A percentile compares a stretch with the other conserved stretches of the same genome.
Evolutionary conservation across 2,888 invertebrate species (phyloP).

Genomic region (Trissolcus brochymenae): DNA sequence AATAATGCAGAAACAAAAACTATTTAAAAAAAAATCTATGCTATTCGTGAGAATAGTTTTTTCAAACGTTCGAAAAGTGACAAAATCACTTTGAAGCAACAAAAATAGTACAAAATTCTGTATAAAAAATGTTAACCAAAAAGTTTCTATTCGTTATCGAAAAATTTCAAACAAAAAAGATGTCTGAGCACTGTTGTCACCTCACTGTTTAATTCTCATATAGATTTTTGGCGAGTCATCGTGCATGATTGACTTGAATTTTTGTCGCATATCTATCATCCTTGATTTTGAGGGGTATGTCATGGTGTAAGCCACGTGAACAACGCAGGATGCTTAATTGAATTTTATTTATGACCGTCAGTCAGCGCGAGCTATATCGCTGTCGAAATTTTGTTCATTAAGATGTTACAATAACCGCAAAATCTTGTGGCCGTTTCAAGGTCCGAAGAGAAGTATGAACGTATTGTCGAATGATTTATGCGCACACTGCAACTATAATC

Average conservation of each 20-base stretch:
- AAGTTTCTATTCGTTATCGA: too few species aligned
- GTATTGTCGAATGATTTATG: slow-evolving; percentile 25
- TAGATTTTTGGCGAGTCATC: slow-evolving; percentile 44
- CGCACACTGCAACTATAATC: slow-evolving; percentile 15
- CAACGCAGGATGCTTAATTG: slow-evolving; percentile 9
- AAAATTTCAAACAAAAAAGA: too few species aligned
- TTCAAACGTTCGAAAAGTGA: too few species aligned
- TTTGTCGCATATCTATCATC: slow-evolving; percentile 50
- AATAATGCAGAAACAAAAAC: too few species aligned
- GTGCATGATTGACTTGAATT: slow-evolving; percentile 55
- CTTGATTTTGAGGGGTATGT: slow-evolving; percentile 42
- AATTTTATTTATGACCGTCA: slow-evolving; percentile 29
- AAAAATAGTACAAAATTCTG: too few species aligned
- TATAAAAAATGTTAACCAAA: too few species aligned
- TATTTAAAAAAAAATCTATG: too few species aligned
- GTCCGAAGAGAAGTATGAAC: neutral
- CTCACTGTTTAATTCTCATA: neutral
- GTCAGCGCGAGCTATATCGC: neutral
- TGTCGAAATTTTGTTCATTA: neutral
- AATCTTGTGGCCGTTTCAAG: neutral
- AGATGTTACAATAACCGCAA: slow-evolving; percentile 3
- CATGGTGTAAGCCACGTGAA: slow-evolving; percentile 18
- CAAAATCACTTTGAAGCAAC: too few species aligned
- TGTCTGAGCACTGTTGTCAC: too few species aligned
- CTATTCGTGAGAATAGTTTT: too few species aligned